These are phyloP conservation scores for Actinia tenebrosa DNA, from an alignment of 64 coral and sea anemone species.

Conservation along the genomic window DNA sequence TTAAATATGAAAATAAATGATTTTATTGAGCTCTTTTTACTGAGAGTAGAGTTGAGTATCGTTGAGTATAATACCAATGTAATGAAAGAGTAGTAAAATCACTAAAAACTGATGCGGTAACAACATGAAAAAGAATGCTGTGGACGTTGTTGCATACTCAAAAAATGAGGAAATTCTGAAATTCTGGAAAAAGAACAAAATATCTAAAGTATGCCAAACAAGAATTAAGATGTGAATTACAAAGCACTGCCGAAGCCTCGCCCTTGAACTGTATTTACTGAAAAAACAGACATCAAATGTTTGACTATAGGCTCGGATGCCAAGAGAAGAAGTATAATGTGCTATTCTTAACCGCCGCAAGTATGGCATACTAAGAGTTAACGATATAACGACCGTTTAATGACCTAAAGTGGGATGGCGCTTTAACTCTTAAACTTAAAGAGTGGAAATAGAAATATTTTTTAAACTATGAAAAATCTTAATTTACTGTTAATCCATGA, in stretches of 20 bases:
- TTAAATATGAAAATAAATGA: too few relatives aligned
- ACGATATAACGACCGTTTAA: background rate
- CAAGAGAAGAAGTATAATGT: background rate
- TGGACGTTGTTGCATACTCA: background rate
- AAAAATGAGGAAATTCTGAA: background rate
- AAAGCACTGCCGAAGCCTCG: background rate
- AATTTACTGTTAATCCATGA: background rate
- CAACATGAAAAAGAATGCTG: too few relatives aligned
- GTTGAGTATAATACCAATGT: too few relatives aligned
- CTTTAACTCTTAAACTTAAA: background rate
- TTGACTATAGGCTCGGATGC: background rate
- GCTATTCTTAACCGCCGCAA: background rate
- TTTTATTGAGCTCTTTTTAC: too few relatives aligned
- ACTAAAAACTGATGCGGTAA: too few relatives aligned
- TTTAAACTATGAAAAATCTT: background rate
- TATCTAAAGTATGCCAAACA: background rate
- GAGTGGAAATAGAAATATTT: background rate
- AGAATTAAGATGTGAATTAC: background rate
- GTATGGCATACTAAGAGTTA: background rate
- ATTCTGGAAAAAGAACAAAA: background rate
- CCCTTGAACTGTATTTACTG: background rate
- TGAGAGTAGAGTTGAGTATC: too few relatives aligned
- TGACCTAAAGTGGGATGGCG: background rate
- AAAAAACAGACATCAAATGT: slow-evolving; percentile 5
- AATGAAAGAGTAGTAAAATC: too few relatives aligned